Percentiles rank a stretch among this genome's conserved stretches.
Evolutionary conservation across 2,113 vertebrate species (phyloP).

Genomic region (Rhineura floridana): DNA sequence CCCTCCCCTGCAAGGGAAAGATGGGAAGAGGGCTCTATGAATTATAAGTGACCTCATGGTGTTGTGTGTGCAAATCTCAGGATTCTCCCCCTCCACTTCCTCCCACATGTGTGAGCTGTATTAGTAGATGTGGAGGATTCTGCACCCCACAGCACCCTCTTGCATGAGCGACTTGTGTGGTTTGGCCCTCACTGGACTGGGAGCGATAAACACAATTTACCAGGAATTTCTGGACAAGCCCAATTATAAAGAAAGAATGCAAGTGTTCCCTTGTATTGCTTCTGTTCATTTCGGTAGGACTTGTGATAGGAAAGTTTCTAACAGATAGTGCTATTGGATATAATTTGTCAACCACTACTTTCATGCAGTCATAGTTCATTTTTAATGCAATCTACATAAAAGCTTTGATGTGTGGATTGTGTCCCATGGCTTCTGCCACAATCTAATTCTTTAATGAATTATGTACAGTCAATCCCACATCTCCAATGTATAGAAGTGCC

Average conservation of each 20-base stretch:
- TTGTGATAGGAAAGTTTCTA: not conserved
- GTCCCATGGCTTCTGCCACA: conserved; percentile 6
- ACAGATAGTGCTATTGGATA: not conserved
- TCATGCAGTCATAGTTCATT: not conserved
- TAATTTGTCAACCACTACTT: not conserved
- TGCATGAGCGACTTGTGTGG: not conserved
- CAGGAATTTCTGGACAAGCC: not conserved
- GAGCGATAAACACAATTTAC: not conserved
- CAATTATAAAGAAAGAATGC: not conserved
- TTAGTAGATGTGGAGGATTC: not conserved
- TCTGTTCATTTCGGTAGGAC: not conserved
- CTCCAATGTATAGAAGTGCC: conserved; percentile 3
- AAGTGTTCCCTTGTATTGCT: not conserved
- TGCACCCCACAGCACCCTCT: not conserved
- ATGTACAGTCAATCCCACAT: not conserved
- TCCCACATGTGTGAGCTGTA: not conserved
- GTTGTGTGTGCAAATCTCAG: not conserved
- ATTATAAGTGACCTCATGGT: no score
- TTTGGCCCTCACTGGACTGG: not conserved
- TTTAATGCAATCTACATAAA: not conserved
- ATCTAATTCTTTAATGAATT: not conserved
- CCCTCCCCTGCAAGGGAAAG: not conserved
- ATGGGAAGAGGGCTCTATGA: not conserved
- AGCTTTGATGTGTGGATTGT: conserved; percentile 1
- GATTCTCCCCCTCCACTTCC: not conserved